These are phyloP conservation scores for Cryptus viduatorius DNA, from an alignment of 2,888 invertebrate species.

Conservation along the genomic window DNA sequence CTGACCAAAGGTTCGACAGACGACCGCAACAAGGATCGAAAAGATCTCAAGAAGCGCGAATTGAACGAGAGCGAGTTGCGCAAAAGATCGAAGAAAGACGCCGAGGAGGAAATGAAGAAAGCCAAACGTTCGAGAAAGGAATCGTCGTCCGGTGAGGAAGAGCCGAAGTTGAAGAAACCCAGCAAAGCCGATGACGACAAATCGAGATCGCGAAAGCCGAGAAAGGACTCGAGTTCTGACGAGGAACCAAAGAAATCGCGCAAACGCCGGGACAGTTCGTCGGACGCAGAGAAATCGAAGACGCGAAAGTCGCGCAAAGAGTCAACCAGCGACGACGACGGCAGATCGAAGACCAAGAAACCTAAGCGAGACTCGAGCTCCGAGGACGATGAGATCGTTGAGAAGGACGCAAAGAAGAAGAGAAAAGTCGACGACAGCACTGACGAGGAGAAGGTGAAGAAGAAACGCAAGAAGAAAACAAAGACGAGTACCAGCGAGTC, in stretches of 20 bases:
- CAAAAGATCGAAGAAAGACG: slow-evolving; percentile 82
- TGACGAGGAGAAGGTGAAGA: slow-evolving; percentile 87
- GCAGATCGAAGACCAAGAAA: slow-evolving; percentile 78
- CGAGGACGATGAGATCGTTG: slow-evolving; percentile 89
- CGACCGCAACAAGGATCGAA: slow-evolving; percentile 83
- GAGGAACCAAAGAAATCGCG: slow-evolving; percentile 88
- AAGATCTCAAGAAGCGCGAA: slow-evolving; percentile 83
- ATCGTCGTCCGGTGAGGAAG: slow-evolving; percentile 82
- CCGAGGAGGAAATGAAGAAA: slow-evolving; percentile 85
- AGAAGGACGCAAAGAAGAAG: slow-evolving; percentile 88
- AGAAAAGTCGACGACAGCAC: slow-evolving; percentile 88
- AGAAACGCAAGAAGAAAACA: slow-evolving; percentile 85
- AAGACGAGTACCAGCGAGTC: slow-evolving; percentile 84
- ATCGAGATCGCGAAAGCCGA: slow-evolving; percentile 75
- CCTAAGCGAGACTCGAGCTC: slow-evolving; percentile 87
- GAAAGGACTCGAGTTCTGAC: slow-evolving; percentile 84
- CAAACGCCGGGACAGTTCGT: slow-evolving; percentile 88
- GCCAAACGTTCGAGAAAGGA: slow-evolving; percentile 79
- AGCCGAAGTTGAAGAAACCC: slow-evolving; percentile 79
- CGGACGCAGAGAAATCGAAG: slow-evolving; percentile 87
- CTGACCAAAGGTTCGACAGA: slow-evolving; percentile 79
- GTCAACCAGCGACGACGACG: slow-evolving; percentile 82
- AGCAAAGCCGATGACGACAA: slow-evolving; percentile 84
- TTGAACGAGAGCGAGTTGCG: slow-evolving; percentile 85
- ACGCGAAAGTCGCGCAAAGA: slow-evolving; percentile 85